Evolutionary conservation across 1,140 invertebrate species (phyloP), one percentile per base, ranked within the genome.

Genomic region (Lutraria rhynchaena): DNA sequence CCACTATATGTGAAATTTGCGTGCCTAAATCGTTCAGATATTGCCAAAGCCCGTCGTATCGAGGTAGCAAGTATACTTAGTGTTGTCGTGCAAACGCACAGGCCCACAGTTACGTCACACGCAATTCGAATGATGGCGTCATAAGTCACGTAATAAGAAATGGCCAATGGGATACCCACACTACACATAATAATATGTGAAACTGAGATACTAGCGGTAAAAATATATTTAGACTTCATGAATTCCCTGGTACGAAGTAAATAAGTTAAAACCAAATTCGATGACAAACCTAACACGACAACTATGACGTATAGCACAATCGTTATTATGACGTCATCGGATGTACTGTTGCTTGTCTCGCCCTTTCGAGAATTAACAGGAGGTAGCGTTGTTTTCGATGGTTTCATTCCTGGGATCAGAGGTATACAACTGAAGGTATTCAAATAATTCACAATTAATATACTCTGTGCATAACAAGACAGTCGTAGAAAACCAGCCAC

Each of bases 1-100:
- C 63, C 61, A n/a, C 61, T 69, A 51, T 58, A 55, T 46, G 76
- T 80, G 46, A 77, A 67, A 41, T 77, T 77, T 7, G 33, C 61
- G 19, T 63, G 29, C 17, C 74, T 33, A 55, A 77, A 77, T 22
- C 61, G 31, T 19, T 63, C 31, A 5, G 58, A 65, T 3, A 67
- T 27, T 22, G 74, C 58, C 37, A 67, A 24, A 65, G 31, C 63
- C 37, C 60, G 29, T 24, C 60, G 49, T 53, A 77, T 27, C 7
- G 74, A 37, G 2, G 74, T 75, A 44, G 35, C 33, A 2, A 75
- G 15, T 57, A 77, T 77, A 29, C 58, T 77, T 17, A 53, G 33
- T 53, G 61, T 49, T 31, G 61, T 77, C 44, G 61, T 49, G 11
- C 58, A 29, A 13, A 77, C 15, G 24, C 24, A 55, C 22, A 65